Conservation (phyloP, 2,888 invertebrate genomes). For the Ceratothoa steindachneri region DNA sequence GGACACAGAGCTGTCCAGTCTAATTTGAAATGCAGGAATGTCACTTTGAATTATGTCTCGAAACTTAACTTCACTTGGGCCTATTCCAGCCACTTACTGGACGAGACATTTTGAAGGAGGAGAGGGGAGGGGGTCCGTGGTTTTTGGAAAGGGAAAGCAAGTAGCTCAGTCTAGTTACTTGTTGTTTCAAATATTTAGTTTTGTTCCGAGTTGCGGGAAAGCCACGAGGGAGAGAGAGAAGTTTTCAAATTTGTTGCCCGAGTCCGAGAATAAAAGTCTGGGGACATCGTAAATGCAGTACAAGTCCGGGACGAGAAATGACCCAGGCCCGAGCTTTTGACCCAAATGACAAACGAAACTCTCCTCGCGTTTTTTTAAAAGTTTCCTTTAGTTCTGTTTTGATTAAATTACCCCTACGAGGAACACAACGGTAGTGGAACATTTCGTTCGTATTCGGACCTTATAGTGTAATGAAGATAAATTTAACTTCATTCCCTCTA, state of each 20-base stretch:
- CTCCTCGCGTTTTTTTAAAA: neutral
- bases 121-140: too few relatives aligned
- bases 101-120: neutral
- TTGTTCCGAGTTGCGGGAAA: too few relatives aligned
- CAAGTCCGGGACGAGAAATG: neutral
- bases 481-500: too few relatives aligned
- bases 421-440: too few relatives aligned
- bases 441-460: too few relatives aligned
- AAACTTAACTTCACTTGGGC: neutral
- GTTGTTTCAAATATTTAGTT: neutral
- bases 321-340: neutral
- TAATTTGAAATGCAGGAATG: neutral
- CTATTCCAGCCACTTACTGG: neutral
- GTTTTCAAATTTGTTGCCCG: neutral
- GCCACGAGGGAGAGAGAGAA: neutral
- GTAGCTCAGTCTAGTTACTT: too few relatives aligned
- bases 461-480: neutral
- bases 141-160: too few relatives aligned
- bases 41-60: neutral
- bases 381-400: neutral
- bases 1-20: neutral
- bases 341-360: neutral
- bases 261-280: neutral
- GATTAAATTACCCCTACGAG: neutral
- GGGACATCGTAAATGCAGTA: neutral